A percentile compares a stretch with the other conserved stretches of the same genome.
These are phyloP conservation scores for Mugil cephalus DNA, from an alignment of 2,113 vertebrate species.

Conservation along the genomic window DNA sequence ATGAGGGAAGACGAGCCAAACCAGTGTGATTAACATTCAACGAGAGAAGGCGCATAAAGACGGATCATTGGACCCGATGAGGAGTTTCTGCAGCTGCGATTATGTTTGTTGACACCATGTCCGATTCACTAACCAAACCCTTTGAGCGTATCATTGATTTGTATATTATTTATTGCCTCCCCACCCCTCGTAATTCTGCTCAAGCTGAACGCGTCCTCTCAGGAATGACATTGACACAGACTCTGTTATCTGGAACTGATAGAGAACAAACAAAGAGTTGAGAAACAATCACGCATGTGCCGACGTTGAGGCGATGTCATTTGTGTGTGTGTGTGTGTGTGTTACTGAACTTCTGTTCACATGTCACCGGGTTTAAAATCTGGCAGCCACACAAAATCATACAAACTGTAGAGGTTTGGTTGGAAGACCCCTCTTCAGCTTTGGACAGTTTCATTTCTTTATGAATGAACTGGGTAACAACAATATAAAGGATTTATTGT, in stretches of 20 bases:
- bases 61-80: no score
- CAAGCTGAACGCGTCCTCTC: slow-evolving; percentile 5
- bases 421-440: no score
- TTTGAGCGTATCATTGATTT: background rate
- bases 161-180: background rate
- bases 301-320: no score
- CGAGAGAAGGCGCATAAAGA: no score
- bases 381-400: background rate
- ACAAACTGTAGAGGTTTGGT: background rate
- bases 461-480: background rate
- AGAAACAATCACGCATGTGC: slow-evolving; percentile 44
- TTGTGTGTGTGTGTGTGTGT: background rate
- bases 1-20: background rate
- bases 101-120: no score
- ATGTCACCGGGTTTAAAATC: background rate
- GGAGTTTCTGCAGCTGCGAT: no score
- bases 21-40: background rate
- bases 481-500: background rate
- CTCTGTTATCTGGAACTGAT: slow-evolving; percentile 52
- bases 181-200: background rate
- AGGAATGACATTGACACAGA: slow-evolving; percentile 56
- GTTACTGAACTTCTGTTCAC: background rate
- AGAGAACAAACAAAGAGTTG: slow-evolving; percentile 57
- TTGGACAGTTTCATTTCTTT: no score
- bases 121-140: background rate